These are phyloP conservation scores for Drosophila dunni DNA, from an alignment of 1,140 invertebrate species.

Conservation along the genomic window DNA sequence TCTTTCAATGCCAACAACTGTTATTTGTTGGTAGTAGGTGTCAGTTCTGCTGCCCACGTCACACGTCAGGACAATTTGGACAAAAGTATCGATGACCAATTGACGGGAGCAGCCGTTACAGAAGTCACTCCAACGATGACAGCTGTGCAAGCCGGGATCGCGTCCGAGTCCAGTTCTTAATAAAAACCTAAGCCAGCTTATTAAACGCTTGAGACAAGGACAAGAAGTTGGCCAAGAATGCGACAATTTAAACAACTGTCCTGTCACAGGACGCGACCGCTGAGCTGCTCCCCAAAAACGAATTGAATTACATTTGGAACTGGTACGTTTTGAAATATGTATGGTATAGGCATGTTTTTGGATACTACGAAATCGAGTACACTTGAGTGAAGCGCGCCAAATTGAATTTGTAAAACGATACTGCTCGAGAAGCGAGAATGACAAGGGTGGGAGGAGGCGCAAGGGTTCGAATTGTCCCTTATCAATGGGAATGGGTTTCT, in stretches of 20 bases:
- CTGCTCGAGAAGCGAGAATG: conserved; percentile 39
- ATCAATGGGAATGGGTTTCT: conserved; percentile 42
- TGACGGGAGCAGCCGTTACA: conserved; percentile 58
- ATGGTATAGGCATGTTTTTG: conserved; percentile 38
- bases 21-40: conserved; percentile 18
- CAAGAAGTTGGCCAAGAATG: conserved; percentile 55
- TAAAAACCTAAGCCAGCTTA: conserved; percentile 81
- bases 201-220: conserved; percentile 52
- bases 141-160: conserved; percentile 63
- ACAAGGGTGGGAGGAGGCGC: conserved; percentile 18
- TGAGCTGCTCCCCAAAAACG: conserved; percentile 45
- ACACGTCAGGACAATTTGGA: conserved; percentile 20
- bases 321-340: conserved; percentile 55
- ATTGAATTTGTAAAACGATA: conserved; percentile 79
- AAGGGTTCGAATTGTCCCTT: conserved; percentile 51
- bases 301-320: conserved; percentile 76
- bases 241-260: conserved; percentile 32
- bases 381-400: conserved; percentile 82
- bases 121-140: conserved; percentile 47
- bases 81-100: conserved; percentile 67
- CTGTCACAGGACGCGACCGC: conserved; percentile 33
- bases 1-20: conserved; percentile 44
- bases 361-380: conserved; percentile 54
- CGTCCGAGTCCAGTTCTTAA: conserved; percentile 66
- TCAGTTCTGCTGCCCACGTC: conserved; percentile 22